These are phyloP conservation scores for Salpingus planirostris DNA, from an alignment of 2,888 invertebrate genomes.

Conservation along the genomic window DNA sequence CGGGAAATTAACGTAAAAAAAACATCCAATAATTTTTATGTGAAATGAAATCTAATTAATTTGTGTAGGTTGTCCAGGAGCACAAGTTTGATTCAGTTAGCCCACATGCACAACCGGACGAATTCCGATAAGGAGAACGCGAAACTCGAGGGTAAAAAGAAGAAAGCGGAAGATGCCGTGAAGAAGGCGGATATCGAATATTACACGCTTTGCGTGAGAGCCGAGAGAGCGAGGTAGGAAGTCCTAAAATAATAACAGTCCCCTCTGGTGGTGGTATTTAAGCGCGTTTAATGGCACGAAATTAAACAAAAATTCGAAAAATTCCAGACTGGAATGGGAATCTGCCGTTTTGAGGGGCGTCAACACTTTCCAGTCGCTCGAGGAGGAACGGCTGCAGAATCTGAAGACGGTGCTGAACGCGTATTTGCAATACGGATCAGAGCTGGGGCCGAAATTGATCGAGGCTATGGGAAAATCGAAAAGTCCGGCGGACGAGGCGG, in stretches of 20 bases:
- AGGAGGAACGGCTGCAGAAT: slow-evolving; percentile 79
- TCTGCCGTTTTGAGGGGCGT: slow-evolving; percentile 80
- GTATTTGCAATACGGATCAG: slow-evolving; percentile 55
- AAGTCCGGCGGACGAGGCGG: slow-evolving; percentile 62
- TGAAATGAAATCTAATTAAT: too few relatives aligned
- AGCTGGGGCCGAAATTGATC: slow-evolving; percentile 70
- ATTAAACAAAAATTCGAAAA: too few relatives aligned
- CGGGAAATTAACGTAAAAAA: slow-evolving; percentile 31
- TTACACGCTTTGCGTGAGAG: slow-evolving; percentile 82
- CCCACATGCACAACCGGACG: slow-evolving; percentile 36
- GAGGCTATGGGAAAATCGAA: slow-evolving; percentile 57
- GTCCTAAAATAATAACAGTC: too few relatives aligned
- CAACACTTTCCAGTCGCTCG: slow-evolving; percentile 76
- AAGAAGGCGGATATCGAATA: slow-evolving; percentile 90
- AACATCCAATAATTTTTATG: too few relatives aligned
- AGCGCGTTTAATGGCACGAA: too few relatives aligned
- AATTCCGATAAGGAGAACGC: slow-evolving; percentile 49
- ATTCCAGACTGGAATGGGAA: slow-evolving; percentile 82
- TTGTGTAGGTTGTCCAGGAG: slow-evolving; percentile 38
- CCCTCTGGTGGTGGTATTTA: too few relatives aligned
- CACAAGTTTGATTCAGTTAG: slow-evolving; percentile 39
- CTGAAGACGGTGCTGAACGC: slow-evolving; percentile 62
- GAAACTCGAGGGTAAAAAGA: slow-evolving; percentile 75
- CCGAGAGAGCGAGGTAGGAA: slow-evolving; percentile 72
- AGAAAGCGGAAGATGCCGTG: slow-evolving; percentile 83